phyloP scores from a whole-genome alignment of 2,797 vertebrate genomes.

The Leptatherina wallacei region DNA sequence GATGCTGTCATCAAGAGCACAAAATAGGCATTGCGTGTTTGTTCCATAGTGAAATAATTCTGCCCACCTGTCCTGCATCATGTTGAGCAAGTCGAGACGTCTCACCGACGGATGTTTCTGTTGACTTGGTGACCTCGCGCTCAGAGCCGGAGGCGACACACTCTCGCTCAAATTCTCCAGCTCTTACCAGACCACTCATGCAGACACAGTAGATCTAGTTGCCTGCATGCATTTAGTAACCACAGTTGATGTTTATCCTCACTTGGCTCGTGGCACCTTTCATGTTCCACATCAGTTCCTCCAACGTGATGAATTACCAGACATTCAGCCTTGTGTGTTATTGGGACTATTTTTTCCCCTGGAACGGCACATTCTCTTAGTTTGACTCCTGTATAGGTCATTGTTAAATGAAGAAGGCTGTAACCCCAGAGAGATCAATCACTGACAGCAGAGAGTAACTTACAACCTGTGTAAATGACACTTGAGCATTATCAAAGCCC shows the following conservation, averaged over 20 bases:
- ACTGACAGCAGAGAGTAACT: constrained; percentile 44
- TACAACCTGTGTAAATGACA: constrained; percentile 54
- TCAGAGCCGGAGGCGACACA: constrained; percentile 17
- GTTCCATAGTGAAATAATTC: constrained; percentile 60
- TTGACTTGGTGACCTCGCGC: constrained; percentile 19
- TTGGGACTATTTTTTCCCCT: neutral
- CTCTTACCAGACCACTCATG: neutral
- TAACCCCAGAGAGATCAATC: constrained; percentile 31
- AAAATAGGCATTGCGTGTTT: constrained; percentile 56
- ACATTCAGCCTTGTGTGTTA: constrained; percentile 7
- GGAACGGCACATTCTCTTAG: constrained; percentile 19
- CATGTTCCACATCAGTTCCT: constrained; percentile 14
- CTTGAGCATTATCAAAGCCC: constrained; percentile 55
- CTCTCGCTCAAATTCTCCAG: constrained; percentile 15
- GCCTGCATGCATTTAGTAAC: constrained; percentile 9
- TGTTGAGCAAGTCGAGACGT: constrained; percentile 47
- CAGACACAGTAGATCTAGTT: neutral
- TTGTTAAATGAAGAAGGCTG: constrained; percentile 44
- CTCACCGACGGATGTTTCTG: constrained; percentile 44
- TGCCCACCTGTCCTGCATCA: constrained; percentile 56
- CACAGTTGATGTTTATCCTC: constrained; percentile 15
- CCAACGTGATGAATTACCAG: constrained; percentile 8
- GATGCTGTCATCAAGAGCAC: constrained; percentile 61
- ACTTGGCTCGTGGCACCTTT: constrained; percentile 6
- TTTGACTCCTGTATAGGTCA: constrained; percentile 36